phyloP scores from a whole-genome alignment of 2,888 invertebrate genomes.

The Rhagonycha fulva region DNA sequence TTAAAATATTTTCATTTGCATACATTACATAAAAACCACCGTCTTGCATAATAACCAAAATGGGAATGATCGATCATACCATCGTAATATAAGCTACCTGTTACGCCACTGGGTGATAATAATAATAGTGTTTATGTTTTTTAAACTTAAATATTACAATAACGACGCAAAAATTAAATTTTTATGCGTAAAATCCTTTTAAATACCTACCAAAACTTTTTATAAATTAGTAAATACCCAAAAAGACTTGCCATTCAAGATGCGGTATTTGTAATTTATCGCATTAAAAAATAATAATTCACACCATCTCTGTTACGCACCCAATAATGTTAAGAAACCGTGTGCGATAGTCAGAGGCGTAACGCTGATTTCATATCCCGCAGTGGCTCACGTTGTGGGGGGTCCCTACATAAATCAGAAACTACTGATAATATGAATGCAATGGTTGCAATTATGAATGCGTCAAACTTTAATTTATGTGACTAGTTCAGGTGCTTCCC shows the following conservation, averaged over 20 bases:
- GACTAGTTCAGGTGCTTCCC: slow-evolving; percentile 38
- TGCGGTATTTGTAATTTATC: slow-evolving; percentile 16
- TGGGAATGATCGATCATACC: neutral
- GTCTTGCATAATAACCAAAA: too few relatives aligned
- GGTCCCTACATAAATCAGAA: slow-evolving; percentile 51
- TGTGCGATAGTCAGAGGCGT: slow-evolving; percentile 20
- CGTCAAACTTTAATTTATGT: slow-evolving; percentile 55
- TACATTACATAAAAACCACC: neutral
- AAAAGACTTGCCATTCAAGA: slow-evolving; percentile 39
- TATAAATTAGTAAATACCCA: slow-evolving; percentile 47
- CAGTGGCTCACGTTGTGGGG: slow-evolving; percentile 48
- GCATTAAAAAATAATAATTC: slow-evolving; percentile 15
- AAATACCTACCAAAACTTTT: slow-evolving; percentile 46
- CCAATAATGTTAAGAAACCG: slow-evolving; percentile 4
- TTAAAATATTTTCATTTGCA: neutral
- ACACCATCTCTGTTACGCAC: slow-evolving; percentile 13
- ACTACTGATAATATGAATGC: slow-evolving; percentile 52
- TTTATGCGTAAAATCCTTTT: slow-evolving; percentile 41
- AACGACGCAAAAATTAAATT: too few relatives aligned
- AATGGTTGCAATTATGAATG: slow-evolving; percentile 53
- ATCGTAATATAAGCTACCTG: neutral
- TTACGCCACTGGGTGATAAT: neutral
- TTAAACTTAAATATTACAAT: neutral
- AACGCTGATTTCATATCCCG: slow-evolving; percentile 39
- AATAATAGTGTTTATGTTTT: too few relatives aligned